Evolutionary conservation across 2,888 invertebrate species (phyloP).

Genomic region (Meandrusa payeni): DNA sequence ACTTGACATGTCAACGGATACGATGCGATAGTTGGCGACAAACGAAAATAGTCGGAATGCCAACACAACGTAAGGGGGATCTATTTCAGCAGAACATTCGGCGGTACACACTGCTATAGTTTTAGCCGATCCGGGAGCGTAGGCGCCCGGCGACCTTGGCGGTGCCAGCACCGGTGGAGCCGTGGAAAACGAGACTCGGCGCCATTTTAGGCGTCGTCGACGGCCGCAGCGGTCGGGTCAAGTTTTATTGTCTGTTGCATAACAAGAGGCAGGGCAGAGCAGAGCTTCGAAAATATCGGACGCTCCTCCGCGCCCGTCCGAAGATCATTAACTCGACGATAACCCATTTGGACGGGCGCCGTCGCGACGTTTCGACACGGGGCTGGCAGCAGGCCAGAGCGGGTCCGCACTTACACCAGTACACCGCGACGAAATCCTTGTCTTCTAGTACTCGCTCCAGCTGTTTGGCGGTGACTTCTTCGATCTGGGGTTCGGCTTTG

Average conservation of each 20-base stretch:
- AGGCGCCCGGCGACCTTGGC: slow-evolving; percentile 75
- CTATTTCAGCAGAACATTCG: slow-evolving; percentile 68
- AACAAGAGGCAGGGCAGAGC: slow-evolving; percentile 51
- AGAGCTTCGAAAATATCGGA: slow-evolving; percentile 63
- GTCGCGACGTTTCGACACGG: slow-evolving; percentile 58
- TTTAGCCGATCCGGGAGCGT: slow-evolving; percentile 70
- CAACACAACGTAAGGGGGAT: slow-evolving; percentile 64
- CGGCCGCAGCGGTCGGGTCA: slow-evolving; percentile 66
- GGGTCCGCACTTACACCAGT: slow-evolving; percentile 93
- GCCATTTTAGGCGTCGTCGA: slow-evolving; percentile 76
- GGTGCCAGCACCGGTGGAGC: slow-evolving; percentile 59
- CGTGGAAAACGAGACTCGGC: slow-evolving; percentile 70
- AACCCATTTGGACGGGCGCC: slow-evolving; percentile 69
- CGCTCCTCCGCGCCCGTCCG: slow-evolving; percentile 54
- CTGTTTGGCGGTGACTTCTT: slow-evolving; percentile 96
- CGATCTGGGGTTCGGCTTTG: slow-evolving; percentile 89
- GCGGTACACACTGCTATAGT: slow-evolving; percentile 57
- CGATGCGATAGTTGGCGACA: slow-evolving; percentile 55
- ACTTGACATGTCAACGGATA: slow-evolving; percentile 26
- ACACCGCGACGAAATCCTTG: slow-evolving; percentile 96
- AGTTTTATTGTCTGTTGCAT: slow-evolving; percentile 79
- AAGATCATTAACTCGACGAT: slow-evolving; percentile 70
- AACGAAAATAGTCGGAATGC: slow-evolving; percentile 69
- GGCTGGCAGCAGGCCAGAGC: slow-evolving; percentile 52
- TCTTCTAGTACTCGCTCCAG: slow-evolving; percentile 93